These are phyloP conservation scores for Akabosia matsudoensis DNA, from an alignment of 1,140 invertebrate species.

Conservation along the genomic window DNA sequence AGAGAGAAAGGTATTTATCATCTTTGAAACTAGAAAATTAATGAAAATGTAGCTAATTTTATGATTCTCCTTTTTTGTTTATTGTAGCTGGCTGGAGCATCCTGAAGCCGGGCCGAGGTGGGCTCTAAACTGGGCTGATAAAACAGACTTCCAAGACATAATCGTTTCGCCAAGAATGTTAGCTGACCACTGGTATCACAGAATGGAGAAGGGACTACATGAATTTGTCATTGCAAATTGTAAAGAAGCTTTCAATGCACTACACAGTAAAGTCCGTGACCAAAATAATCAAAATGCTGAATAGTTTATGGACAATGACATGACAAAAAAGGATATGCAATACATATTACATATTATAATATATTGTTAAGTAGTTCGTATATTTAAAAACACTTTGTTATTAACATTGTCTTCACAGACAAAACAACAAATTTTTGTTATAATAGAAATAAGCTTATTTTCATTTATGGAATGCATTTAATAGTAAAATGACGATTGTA, in stretches of 20 bases:
- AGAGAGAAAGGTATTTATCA: conserved; percentile 30
- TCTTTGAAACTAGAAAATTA: background rate
- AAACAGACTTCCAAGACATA: conserved; percentile 51
- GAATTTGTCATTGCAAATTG: conserved; percentile 35
- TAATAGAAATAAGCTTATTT: too few species aligned
- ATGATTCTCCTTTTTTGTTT: background rate
- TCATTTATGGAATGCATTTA: too few species aligned
- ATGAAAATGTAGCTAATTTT: background rate
- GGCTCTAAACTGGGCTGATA: conserved; percentile 49
- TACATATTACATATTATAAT: too few species aligned
- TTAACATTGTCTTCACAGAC: too few species aligned
- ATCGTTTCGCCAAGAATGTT: conserved; percentile 53
- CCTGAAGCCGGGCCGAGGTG: conserved; percentile 41
- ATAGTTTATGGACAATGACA: too few species aligned
- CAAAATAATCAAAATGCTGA: background rate
- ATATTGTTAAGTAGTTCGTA: too few species aligned
- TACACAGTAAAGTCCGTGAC: conserved; percentile 1
- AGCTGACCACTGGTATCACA: conserved; percentile 51
- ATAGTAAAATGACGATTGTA: too few species aligned
- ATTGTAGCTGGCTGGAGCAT: conserved; percentile 8
- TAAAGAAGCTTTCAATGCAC: conserved; percentile 31
- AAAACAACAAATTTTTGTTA: too few species aligned
- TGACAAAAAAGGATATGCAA: too few species aligned
- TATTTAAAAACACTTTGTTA: too few species aligned
- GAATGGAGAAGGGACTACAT: conserved; percentile 37